Conservation (phyloP, 1,140 invertebrate genomes). For the Lepeophtheirus salmonis region DNA sequence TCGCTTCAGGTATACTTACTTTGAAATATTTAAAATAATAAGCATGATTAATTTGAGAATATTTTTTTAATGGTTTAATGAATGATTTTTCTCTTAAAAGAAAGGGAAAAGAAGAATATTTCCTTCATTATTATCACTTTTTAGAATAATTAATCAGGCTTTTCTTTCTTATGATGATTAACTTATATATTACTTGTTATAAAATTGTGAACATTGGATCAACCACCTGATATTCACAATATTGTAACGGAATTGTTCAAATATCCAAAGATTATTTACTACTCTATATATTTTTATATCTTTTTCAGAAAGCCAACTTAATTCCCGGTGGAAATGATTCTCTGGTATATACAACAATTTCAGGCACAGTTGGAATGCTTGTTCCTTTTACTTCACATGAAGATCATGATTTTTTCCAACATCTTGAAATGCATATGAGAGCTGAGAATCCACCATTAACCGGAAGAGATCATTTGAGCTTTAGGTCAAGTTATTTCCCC, state of each 20-base stretch:
- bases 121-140: too few relatives aligned
- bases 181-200: too few relatives aligned
- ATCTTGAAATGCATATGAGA: slow-evolving; percentile 98
- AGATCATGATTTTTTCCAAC: slow-evolving; percentile 97
- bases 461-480: slow-evolving; percentile 91
- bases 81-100: not conserved
- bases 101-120: not conserved
- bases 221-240: not conserved
- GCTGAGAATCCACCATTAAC: slow-evolving; percentile 88
- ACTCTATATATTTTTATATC: slow-evolving; percentile 28
- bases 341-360: slow-evolving; percentile 39
- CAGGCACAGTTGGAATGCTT: slow-evolving; percentile 78
- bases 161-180: too few relatives aligned
- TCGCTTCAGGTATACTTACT: slow-evolving; percentile 39
- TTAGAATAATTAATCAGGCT: too few relatives aligned
- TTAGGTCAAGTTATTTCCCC: slow-evolving; percentile 90
- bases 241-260: not conserved
- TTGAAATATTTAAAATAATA: not conserved
- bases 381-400: slow-evolving; percentile 95
- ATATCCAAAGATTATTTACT: not conserved
- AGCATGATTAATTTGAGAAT: not conserved
- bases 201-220: not conserved
- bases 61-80: not conserved
- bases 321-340: slow-evolving; percentile 42
- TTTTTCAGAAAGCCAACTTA: slow-evolving; percentile 34